Percentiles rank a stretch among this genome's conserved stretches.
Conservation (phyloP, 1,140 invertebrate species). For the Theocolax elegans region DNA sequence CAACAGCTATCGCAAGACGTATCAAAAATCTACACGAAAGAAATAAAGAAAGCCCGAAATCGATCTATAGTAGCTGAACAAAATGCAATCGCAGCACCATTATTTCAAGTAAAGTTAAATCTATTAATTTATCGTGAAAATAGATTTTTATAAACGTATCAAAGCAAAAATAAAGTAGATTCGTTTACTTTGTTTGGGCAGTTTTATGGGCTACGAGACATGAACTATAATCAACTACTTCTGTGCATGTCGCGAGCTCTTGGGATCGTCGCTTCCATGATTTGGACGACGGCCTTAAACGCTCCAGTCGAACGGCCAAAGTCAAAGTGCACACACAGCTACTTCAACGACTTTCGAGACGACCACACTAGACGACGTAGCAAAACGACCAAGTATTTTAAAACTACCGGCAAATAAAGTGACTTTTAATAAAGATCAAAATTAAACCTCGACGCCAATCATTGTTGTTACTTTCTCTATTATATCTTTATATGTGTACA, state of each 20-base stretch:
- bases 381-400: not conserved
- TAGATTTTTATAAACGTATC: too few species aligned
- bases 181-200: slow-evolving; percentile 15
- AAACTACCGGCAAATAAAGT: not conserved
- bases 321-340: slow-evolving; percentile 51
- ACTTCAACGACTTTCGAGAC: slow-evolving; percentile 38
- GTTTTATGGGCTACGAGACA: slow-evolving; percentile 53
- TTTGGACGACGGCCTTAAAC: slow-evolving; percentile 52
- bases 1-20: slow-evolving; percentile 51
- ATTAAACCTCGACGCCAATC: too few species aligned
- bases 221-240: slow-evolving; percentile 56
- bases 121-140: not conserved
- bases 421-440: too few species aligned
- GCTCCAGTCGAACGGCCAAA: slow-evolving; percentile 51
- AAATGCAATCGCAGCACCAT: slow-evolving; percentile 48
- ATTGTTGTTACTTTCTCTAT: too few species aligned
- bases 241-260: slow-evolving; percentile 54
- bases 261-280: slow-evolving; percentile 55
- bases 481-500: too few species aligned
- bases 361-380: not conserved
- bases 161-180: too few species aligned
- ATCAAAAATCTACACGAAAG: slow-evolving; percentile 39
- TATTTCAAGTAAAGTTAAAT: slow-evolving; percentile 48
- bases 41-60: slow-evolving; percentile 42
- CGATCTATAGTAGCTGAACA: slow-evolving; percentile 41